Base-by-base conservation (phyloP, 1,140 invertebrate species). In the Stegodyphus dumicola region DNA sequence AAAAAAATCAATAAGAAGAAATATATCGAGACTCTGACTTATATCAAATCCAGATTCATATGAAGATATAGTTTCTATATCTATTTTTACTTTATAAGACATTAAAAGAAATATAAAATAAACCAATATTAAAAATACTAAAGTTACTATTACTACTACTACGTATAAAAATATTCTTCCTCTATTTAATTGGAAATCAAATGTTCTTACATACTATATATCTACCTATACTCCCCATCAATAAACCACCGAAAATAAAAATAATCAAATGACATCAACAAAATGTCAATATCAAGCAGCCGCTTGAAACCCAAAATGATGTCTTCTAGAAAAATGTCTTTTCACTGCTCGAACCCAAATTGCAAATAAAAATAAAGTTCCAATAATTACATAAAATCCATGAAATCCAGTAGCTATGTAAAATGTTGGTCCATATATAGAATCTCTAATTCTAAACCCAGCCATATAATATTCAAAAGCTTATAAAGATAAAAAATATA, bases 251-350 rank as follows among this genome's bases (percentile, higher is more conserved):
- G 94, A 90, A 92, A 93, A 94, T 87, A 94, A 88, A 88, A 94
- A 94, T 92, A 94, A 90, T 93, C 93, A 94, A 11, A 94, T 92
- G 88, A 94, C 92, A 92, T 94, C 93, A 77, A 94, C 93, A 92
- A 94, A 94, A 90, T 94, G 93, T 93, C 93, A 94, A 87, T 94
- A 94, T 93, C 93, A 94, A 51, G 93, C 92, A 78, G 93, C 92
- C 80, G 92, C 92, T 92, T 95, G 93, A 92, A 94, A 94, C 88
- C 93, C 92, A 90, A 94, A 93, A 89, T 94, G 93, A 90, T 94
- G 93, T 75, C 84, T 90, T 88, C 79, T 91, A 71, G 92, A 89
- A 94, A 33, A 93, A 88, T 94, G 92, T 76, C 90, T 89, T 81
- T 89, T 89, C 85, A 90, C 88, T 86, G 92, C 89, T 66, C 93